Conservation (phyloP, 1,140 invertebrate species). For the Zaprionus lachaisei region DNA sequence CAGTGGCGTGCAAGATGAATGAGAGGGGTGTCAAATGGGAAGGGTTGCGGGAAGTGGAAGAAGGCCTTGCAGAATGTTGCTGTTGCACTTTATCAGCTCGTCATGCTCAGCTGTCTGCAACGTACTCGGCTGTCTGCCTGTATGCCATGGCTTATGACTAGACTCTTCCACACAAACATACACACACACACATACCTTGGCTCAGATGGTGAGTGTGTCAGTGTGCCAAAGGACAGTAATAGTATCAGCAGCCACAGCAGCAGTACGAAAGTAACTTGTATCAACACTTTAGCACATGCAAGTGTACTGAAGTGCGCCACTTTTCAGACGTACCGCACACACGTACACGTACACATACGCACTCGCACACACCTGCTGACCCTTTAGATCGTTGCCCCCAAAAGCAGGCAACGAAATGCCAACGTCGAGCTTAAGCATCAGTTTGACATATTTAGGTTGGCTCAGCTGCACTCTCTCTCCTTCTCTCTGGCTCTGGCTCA, state of each 20-base stretch:
- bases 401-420: conserved; percentile 64
- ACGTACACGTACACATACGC: conserved; percentile 17
- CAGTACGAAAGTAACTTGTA: conserved; percentile 74
- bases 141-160: conserved; percentile 53
- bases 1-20: not conserved
- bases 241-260: conserved; percentile 37
- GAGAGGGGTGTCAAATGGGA: not conserved
- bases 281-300: conserved; percentile 82
- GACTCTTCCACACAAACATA: conserved; percentile 19
- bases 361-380: conserved; percentile 64
- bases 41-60: not conserved
- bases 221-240: conserved; percentile 65
- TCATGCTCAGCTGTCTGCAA: conserved; percentile 73
- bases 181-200: conserved; percentile 17
- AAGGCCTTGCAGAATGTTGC: conserved; percentile 27
- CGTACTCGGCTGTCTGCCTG: conserved; percentile 66
- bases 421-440: conserved; percentile 43
- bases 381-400: conserved; percentile 71
- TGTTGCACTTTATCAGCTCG: conserved; percentile 80
- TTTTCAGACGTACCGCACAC: conserved; percentile 34
- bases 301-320: conserved; percentile 64
- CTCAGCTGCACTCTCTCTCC: conserved; percentile 9
- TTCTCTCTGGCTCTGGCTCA: conserved; percentile 16
- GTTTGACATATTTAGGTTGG: conserved; percentile 78
- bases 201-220: conserved; percentile 58